A percentile compares a stretch with the other conserved stretches of the same genome.
Evolutionary conservation across 2,888 invertebrate species (phyloP).

Genomic region (Leptinotarsa tumamoca): DNA sequence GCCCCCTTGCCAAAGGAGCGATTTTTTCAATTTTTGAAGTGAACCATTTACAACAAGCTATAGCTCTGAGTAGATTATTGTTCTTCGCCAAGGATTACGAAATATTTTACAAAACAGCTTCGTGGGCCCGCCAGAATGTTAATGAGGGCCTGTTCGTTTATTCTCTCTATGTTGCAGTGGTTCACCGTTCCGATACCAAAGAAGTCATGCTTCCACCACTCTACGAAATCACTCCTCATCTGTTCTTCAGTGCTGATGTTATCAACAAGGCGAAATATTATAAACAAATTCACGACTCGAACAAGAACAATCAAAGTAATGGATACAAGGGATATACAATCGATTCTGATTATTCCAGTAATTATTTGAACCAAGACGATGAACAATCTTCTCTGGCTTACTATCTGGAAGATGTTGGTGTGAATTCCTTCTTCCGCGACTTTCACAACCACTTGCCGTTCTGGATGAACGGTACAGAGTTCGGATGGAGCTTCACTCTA

Average conservation of each 20-base stretch:
- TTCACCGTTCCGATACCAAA: conserved; percentile 60
- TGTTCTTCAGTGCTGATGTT: conserved; percentile 76
- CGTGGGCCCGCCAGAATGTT: conserved; percentile 75
- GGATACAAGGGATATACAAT: conserved; percentile 64
- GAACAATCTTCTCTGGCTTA: conserved; percentile 72
- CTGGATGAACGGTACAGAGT: conserved; percentile 70
- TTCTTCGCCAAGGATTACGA: conserved; percentile 77
- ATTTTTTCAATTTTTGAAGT: conserved; percentile 74
- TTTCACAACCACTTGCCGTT: conserved; percentile 72
- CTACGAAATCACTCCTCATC: conserved; percentile 79
- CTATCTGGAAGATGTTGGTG: conserved; percentile 77
- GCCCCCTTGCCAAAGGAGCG: conserved; percentile 71
- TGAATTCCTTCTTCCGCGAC: conserved; percentile 76
- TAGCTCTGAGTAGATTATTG: conserved; percentile 75
- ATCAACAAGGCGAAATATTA: conserved; percentile 75
- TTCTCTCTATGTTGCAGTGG: conserved; percentile 72
- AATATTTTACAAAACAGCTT: conserved; percentile 76
- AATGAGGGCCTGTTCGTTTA: conserved; percentile 79
- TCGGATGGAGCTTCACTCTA: conserved; percentile 52
- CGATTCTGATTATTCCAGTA: conserved; percentile 72
- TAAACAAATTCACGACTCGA: conserved; percentile 65
- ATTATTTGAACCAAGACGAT: conserved; percentile 63
- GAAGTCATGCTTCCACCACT: conserved; percentile 72
- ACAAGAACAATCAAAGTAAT: background rate
- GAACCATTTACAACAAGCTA: conserved; percentile 72